These are phyloP conservation scores for Microctonus hyperodae DNA, from an alignment of 2,888 invertebrate species.

Conservation along the genomic window DNA sequence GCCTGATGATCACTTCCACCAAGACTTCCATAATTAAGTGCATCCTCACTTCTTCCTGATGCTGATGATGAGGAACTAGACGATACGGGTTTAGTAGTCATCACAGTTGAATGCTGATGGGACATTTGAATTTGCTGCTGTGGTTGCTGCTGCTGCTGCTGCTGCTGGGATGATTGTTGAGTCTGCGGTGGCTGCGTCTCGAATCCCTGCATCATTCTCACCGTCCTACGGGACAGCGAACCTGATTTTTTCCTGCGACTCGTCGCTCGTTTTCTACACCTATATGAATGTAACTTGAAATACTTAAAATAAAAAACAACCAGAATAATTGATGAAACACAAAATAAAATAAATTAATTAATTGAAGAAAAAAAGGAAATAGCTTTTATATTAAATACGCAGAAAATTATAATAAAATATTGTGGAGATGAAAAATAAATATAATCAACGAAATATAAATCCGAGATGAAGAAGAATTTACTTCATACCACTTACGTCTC, in stretches of 20 bases:
- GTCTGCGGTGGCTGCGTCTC: conserved; percentile 39
- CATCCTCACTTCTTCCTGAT: conserved; percentile 60
- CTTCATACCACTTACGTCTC: background rate
- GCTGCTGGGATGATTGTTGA: background rate
- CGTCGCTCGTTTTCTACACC: conserved; percentile 57
- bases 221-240: conserved; percentile 59
- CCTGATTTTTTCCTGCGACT: conserved; percentile 60
- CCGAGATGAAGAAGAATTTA: background rate
- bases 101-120: conserved; percentile 30
- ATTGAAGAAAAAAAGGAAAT: too few relatives aligned
- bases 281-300: conserved; percentile 53
- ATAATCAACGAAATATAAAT: conserved; percentile 1
- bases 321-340: background rate
- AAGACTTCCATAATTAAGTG: conserved; percentile 52
- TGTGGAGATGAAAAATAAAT: conserved; percentile 6
- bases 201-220: conserved; percentile 55
- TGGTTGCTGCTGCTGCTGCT: conserved; percentile 9
- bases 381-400: too few relatives aligned
- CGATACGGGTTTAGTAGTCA: conserved; percentile 46
- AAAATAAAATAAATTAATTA: background rate
- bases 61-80: conserved; percentile 59
- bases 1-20: conserved; percentile 58
- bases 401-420: too few relatives aligned
- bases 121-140: background rate
- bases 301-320: conserved; percentile 43